Base-by-base conservation (phyloP, 2,797 vertebrate species). In the Prionace glauca region DNA sequence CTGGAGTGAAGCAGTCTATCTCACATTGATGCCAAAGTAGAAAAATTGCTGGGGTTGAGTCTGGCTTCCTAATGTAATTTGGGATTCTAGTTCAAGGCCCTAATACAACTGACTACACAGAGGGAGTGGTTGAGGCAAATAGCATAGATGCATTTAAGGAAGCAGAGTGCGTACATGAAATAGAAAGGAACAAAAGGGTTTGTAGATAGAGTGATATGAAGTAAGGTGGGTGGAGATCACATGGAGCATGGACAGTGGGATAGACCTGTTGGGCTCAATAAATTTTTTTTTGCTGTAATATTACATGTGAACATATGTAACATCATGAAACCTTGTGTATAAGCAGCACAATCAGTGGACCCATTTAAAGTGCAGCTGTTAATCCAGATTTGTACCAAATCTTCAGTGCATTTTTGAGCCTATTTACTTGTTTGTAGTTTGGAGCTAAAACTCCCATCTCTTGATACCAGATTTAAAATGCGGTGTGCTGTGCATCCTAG, bases 361-460 rank as follows among this genome's bases (percentile, higher is more conserved):
- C 67, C 22, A 41, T 94, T 94, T 72, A 94, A 72, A 72, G 22
- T 50, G 29, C 22, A 94, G 67, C 92, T 94, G 36, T 36, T 45
- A 94, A 94, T 71, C 69, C 69, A 94, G 65, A 94, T 94, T 71
- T 94, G 36, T 9, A 11, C n/a, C 65, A 69, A 10, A 41, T 45
- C 22, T 94, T 71, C n/a, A 69, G 91, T 94, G 45, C 65, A 94
- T 94, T 71, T 90, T 94, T 41, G 36, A 93, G 65, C 69, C 67
- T 45, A 94, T 69, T 71, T 94, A 94, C 36, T 71, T 94, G 91
- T 69, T 41, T 93, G 92, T 41, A 72, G 67, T 94, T 71, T 41
- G 36, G 67, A 71, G 65, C 41, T 24, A 94, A 94, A 94, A 26
- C n/a, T 45, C 92, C 92, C 65, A 45, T 94, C 67, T 41, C n/a